Evolutionary conservation across 2,888 invertebrate genomes (phyloP), one percentile per base, ranked within the genome.

Genomic region (Rhimphoctona megacephalus): DNA sequence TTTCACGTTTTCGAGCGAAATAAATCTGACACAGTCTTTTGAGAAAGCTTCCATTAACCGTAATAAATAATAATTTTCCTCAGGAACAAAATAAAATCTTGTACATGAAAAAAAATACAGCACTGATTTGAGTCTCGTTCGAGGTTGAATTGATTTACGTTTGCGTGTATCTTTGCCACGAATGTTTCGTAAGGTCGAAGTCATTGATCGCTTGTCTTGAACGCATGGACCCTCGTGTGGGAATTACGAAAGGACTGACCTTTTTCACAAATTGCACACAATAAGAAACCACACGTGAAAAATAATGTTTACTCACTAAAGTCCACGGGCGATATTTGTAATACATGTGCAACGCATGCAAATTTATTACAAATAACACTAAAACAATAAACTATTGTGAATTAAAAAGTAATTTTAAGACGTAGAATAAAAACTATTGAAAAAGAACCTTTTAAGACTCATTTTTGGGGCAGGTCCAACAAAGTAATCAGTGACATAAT

Each of bases 51-150:
- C 57, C 83, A 73, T 84, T 80, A 74, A 33, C 39, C n/a, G 49
- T 52, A 61, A 80, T 80, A 69, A 84, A 84, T 84, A 49, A 80
- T 70, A 19, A 80, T 84, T 74, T 79, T 78, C 14, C 19, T 67
- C 22, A 36, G n/a, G 9, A 70, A 22, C 25, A 78, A 72, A 77
- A 72, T 49, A 57, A 33, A 72, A 52, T 52, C 6, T 33, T 25
- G n/a, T 33, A 17, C n/a, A 11, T 39, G 22, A 25, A 61, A 36
- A 66, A 74, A 52, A 46, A 64, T 46, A 36, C n/a, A 46, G 9
- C n/a, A 9, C 70, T 33, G 57, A 79, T 57, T 30, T 6, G 49
- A 67, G 72, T 46, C 33, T 30, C 36, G 30, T 54, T 79, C 69
- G 70, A 70, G 70, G 57, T 78, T 39, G 78, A 33, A 67, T 81